Conservation (phyloP, 2,113 vertebrate genomes). For the Bos javanicus region DNA sequence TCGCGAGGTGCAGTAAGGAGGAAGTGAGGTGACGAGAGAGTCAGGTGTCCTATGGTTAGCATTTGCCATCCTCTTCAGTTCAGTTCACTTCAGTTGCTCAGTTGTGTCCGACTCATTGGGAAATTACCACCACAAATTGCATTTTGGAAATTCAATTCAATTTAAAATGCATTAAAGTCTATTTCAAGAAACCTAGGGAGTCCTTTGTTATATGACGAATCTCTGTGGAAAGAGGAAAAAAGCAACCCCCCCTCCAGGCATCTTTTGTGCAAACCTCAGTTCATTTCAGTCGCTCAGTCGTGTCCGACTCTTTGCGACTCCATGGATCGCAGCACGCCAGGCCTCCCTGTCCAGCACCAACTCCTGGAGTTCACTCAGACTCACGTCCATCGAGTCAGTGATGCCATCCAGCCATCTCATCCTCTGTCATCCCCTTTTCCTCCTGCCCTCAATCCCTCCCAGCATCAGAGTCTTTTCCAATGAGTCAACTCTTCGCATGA, state of each 20-base stretch:
- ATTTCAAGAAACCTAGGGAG: conserved; percentile 50
- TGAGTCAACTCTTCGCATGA: no score
- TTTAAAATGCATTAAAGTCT: conserved; percentile 51
- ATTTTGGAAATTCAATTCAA: conserved; percentile 52
- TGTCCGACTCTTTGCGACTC: neutral
- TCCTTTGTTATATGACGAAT: conserved; percentile 29
- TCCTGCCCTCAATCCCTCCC: no score
- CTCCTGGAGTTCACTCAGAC: no score
- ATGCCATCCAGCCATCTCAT: no score
- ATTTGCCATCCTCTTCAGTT: neutral
- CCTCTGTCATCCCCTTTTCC: accelerated
- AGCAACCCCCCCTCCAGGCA: neutral
- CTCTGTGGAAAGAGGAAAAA: conserved; percentile 18
- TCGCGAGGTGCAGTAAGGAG: neutral
- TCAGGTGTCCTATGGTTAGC: neutral
- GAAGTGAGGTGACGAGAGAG: neutral
- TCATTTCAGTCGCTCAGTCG: accelerated
- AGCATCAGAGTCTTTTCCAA: no score
- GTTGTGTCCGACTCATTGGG: neutral
- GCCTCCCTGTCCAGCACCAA: no score
- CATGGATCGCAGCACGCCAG: neutral
- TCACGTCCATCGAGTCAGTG: no score
- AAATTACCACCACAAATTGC: conserved; percentile 26
- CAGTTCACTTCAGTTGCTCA: neutral
- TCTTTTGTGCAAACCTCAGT: neutral